Evolutionary conservation across 2,113 vertebrate genomes (phyloP), one percentile per base, ranked within the genome.

Genomic region (Nannobrachium achirus): DNA sequence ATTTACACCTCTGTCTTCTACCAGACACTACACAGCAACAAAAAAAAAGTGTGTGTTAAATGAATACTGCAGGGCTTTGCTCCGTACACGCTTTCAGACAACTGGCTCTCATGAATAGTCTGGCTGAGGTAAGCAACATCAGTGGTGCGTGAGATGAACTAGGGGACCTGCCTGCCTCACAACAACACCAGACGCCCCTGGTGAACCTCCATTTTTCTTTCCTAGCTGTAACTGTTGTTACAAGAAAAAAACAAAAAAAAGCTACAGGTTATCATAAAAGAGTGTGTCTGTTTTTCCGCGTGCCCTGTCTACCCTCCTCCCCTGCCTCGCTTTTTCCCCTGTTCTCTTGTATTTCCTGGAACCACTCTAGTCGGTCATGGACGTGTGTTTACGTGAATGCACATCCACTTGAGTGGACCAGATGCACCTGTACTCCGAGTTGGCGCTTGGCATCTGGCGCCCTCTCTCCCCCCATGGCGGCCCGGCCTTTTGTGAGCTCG

Each of bases 381-480:
- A 55, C 82, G 82, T 81, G 76, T 81, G 75, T 87, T 75, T 78
- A 66, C 65, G 53, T 25, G 48, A 25, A 25, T 71, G 57, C 50
- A 3, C 57, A 25, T 4, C 25, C 9, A 65, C 62, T 68, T 64
- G 69, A 39, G 62, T 18, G 15, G 78, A 81, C 64, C 79, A 84
- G 67, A 74, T 78, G 76, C 56, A 70, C 73, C 80, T 82, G 73
- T 87, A 70, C 83, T 75, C 57, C 16, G 57, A 68, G 73, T 63
- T 1, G 68, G 62, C 49, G 62, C 66, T 61, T 80, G 80, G 78
- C 77, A 75, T 69, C 69, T 83, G 80, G 75, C 66, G 25, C 25
- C 25, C 25, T 25, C 25, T 25, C 25, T 25, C 25, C 78, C 79
- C 82, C 71, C 78, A 52, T 63, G 55, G 76, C 38, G 6, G 45